Conservation (phyloP, 2,797 vertebrate species). For the Geotria australis region DNA sequence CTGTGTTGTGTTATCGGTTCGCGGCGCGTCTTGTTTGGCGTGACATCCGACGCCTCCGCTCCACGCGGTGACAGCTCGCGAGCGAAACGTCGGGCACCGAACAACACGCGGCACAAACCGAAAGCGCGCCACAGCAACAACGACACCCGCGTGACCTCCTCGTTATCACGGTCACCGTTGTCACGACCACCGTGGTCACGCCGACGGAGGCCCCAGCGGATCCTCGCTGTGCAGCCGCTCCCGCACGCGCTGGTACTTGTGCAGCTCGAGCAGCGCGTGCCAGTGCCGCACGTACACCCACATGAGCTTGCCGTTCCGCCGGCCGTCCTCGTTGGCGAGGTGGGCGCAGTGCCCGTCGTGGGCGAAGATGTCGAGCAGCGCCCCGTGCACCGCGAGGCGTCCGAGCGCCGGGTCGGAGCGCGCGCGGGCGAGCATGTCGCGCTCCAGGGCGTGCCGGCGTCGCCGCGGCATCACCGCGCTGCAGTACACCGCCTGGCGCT, state of each 20-base stretch:
- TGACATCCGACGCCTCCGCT: too few relatives aligned
- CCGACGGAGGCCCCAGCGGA: too few relatives aligned
- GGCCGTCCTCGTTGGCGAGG: conserved; percentile 33
- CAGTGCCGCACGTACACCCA: conserved; percentile 83
- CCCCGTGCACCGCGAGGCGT: conserved; percentile 28
- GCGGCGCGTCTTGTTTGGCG: too few relatives aligned
- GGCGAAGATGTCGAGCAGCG: conserved; percentile 58
- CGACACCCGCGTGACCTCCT: too few relatives aligned
- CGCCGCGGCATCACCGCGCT: conserved; percentile 27
- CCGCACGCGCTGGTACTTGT: conserved; percentile 41
- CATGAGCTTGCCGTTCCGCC: conserved; percentile 65
- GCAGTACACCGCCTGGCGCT: conserved; percentile 60
- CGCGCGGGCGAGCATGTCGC: conserved; percentile 33
- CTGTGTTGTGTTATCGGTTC: too few relatives aligned
- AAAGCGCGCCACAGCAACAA: too few relatives aligned
- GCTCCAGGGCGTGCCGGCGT: conserved; percentile 45
- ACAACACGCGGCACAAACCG: too few relatives aligned
- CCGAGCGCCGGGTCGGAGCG: conserved; percentile 23
- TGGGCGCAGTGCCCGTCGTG: conserved; percentile 54
- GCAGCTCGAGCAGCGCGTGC: conserved; percentile 39
- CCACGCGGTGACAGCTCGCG: too few relatives aligned
- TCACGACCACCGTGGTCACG: too few relatives aligned
- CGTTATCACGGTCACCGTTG: too few relatives aligned
- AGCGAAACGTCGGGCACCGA: too few relatives aligned
- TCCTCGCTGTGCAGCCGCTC: conserved; percentile 3